A percentile compares a stretch with the other conserved stretches of the same genome.
These are phyloP conservation scores for Sinocyclocheilus grahami DNA, from an alignment of 2,113 vertebrate genomes.

Conservation along the genomic window DNA sequence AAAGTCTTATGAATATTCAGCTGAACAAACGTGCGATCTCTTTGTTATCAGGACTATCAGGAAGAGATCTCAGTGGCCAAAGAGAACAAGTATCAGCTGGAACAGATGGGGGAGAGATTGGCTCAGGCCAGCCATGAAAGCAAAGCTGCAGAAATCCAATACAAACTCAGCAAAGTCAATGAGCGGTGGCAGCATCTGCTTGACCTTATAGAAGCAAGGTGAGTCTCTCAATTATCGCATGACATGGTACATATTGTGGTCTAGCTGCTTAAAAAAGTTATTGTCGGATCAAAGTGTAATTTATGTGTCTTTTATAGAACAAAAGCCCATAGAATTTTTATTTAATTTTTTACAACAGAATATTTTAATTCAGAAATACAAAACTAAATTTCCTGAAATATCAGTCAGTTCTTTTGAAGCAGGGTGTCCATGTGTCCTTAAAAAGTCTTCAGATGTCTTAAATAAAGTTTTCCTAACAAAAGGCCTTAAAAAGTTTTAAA, in stretches of 20 bases:
- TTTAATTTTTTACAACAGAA: too few relatives aligned
- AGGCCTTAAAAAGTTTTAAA: too few relatives aligned
- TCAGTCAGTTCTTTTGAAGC: too few relatives aligned
- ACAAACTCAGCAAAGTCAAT: constrained; percentile 92
- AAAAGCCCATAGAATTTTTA: too few relatives aligned
- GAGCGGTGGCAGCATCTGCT: constrained; percentile 98
- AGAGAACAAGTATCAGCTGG: constrained; percentile 92
- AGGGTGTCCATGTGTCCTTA: too few relatives aligned
- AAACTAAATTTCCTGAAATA: too few relatives aligned
- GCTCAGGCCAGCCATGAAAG: constrained; percentile 90
- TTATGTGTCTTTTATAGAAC: neutral
- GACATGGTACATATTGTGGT: too few relatives aligned
- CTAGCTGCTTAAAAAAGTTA: too few relatives aligned
- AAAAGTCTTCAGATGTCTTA: too few relatives aligned
- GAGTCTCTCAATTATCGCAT: constrained; percentile 47
- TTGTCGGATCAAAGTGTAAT: too few relatives aligned
- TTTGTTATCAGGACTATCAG: constrained; percentile 86
- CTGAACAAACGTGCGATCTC: neutral
- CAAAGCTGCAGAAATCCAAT: constrained; percentile 94
- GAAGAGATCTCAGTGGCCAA: constrained; percentile 89
- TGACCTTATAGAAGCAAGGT: constrained; percentile 96
- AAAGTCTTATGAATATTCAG: neutral
- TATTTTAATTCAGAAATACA: too few relatives aligned
- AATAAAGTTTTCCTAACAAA: too few relatives aligned
- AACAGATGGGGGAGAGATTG: constrained; percentile 92